Percentiles rank a stretch among this genome's conserved stretches.
phyloP scores from a whole-genome alignment of 2,888 invertebrate species.

The Cephus pulcher region DNA sequence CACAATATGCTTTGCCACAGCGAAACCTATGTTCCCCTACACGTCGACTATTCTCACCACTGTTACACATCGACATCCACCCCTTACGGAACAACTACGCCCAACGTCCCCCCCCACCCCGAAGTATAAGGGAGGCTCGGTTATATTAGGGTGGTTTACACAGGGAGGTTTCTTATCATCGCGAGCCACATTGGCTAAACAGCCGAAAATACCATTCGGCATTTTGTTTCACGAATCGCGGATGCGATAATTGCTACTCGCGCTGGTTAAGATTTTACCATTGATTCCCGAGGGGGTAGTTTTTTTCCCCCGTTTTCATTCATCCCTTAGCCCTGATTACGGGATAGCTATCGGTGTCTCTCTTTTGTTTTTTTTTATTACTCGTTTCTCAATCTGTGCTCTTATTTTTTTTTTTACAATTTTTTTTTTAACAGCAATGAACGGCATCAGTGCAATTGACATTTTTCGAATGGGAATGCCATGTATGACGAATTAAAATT shows the following conservation, averaged over 20 bases:
- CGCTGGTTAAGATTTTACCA: neutral
- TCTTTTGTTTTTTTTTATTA: neutral
- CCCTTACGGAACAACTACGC: neutral
- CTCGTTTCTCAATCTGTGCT: neutral
- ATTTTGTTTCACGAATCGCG: constrained; percentile 51
- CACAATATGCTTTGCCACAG: constrained; percentile 46
- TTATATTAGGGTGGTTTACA: neutral
- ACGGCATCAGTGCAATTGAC: neutral
- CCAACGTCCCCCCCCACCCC: neutral
- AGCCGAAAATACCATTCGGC: constrained; percentile 57
- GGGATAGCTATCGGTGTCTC: neutral
- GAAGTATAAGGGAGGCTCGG: neutral
- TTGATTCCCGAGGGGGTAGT: neutral
- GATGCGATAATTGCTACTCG: constrained; percentile 52
- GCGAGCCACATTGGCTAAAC: constrained; percentile 56
- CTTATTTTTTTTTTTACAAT: neutral
- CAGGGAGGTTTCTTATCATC: constrained; percentile 49
- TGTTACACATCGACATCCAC: constrained; percentile 49
- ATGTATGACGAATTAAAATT: neutral
- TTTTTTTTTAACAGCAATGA: neutral
- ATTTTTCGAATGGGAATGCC: neutral
- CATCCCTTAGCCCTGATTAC: neutral
- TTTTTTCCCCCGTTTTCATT: neutral
- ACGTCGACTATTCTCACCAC: constrained; percentile 49
- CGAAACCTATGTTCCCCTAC: constrained; percentile 8